Base-by-base conservation (phyloP, 2,888 invertebrate species). In the Mesoligia furuncula region DNA sequence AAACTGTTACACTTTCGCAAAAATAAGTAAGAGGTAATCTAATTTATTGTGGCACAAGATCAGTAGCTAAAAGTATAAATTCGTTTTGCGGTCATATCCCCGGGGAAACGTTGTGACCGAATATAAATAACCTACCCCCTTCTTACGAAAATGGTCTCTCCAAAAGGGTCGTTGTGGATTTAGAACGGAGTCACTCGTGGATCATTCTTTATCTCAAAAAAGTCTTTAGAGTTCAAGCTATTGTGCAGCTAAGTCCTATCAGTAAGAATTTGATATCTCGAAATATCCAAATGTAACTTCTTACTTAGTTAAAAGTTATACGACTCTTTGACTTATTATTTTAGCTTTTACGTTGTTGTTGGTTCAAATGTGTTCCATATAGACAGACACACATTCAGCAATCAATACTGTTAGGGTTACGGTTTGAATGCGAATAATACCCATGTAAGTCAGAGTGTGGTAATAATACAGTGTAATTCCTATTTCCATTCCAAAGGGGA, bases 61-160 rank as follows among this genome's bases (percentile, higher is more conserved):
- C 15, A 9, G 8, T 42, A 17, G n/a, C n/a, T n/a, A n/a, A n/a
- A n/a, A n/a, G n/a, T n/a, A n/a, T 42, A n/a, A 6, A 20, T 42
- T 20, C n/a, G 17, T 42, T 39, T 27, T 42, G 66, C 17, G 17
- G 6, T n/a, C 11, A 66, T 27, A 42, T 42, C 11, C 66, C 17
- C n/a, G 11, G 27, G n/a, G 42, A 27, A 42, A 66, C n/a, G 11
- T 17, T n/a, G 6, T 17, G 39, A 20, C 66, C 17, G 1, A 17
- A 65, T 65, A n/a, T 42, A 65, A 39, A 65, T 65, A 65, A n/a
- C 39, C n/a, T 42, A 66, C 17, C n/a, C 39, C 17, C 27, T 66
- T 6, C 11, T 42, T 9, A 17, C 15, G n/a, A 27, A 66, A 42
- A 66, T 9, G n/a, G 17, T 17, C 2, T n/a, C n/a, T 42, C n/a